These are phyloP conservation scores for Amphiura filiformis DNA, from an alignment of 35 echinoderm and acorn worm genomes.

Conservation along the genomic window DNA sequence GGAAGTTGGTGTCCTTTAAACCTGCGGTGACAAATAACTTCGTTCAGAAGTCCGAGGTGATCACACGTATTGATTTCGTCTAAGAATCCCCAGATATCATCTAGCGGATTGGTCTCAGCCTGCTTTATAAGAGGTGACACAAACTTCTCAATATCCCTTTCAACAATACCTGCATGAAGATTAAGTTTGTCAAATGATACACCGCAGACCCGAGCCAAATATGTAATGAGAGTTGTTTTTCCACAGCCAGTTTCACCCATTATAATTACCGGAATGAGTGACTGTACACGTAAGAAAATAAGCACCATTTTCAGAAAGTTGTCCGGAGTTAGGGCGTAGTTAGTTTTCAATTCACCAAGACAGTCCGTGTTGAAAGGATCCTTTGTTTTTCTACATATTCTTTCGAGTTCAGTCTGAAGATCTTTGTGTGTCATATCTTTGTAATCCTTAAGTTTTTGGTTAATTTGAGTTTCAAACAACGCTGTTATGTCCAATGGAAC, in stretches of 20 bases:
- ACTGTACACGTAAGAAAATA: constrained; percentile 23
- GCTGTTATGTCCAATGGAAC: not conserved
- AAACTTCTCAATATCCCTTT: constrained; percentile 14
- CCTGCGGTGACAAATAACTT: constrained; percentile 20
- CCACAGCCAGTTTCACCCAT: constrained; percentile 52
- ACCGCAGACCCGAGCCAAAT: constrained; percentile 27
- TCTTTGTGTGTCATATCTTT: constrained; percentile 12
- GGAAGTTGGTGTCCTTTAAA: constrained; percentile 7
- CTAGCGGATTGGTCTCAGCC: not conserved
- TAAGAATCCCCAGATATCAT: constrained; percentile 26
- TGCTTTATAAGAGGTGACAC: not conserved
- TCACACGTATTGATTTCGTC: constrained; percentile 48
- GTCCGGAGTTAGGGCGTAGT: constrained; percentile 39
- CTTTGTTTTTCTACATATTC: not conserved
- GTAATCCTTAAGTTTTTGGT: constrained; percentile 16
- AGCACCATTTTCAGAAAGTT: constrained; percentile 47
- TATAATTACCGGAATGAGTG: constrained; percentile 26
- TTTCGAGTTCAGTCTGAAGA: constrained; percentile 11
- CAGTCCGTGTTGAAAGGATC: not conserved
- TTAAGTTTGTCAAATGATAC: constrained; percentile 22
- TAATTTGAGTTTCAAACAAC: not conserved
- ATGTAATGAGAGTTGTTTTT: constrained; percentile 31
- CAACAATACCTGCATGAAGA: constrained; percentile 28
- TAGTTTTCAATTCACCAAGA: not conserved
- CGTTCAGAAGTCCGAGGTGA: constrained; percentile 38